phyloP scores from a whole-genome alignment of 2,113 vertebrate species.

The Myiozetetes cayanensis region DNA sequence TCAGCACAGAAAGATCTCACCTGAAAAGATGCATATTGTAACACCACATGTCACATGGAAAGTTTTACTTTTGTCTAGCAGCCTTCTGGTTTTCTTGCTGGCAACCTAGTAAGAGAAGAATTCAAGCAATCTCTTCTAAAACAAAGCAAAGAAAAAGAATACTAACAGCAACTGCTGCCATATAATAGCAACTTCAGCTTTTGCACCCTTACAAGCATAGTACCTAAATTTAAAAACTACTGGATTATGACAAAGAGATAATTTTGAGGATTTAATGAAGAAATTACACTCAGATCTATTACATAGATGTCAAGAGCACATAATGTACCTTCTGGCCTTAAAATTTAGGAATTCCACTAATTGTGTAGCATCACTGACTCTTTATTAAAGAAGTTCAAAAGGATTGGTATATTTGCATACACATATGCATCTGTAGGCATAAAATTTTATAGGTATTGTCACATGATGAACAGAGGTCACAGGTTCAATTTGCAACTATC shows the following conservation, averaged over 20 bases:
- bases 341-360: not conserved
- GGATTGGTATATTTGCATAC: not conserved
- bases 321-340: not conserved
- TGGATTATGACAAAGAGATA: not conserved
- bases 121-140: conserved; percentile 2
- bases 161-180: not conserved
- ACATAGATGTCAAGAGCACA: not conserved
- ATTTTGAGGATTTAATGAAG: not conserved
- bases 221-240: not conserved
- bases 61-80: conserved; percentile 90
- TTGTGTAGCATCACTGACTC: not conserved
- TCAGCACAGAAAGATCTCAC: conserved; percentile 64
- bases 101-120: conserved; percentile 79
- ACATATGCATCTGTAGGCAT: not conserved
- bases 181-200: not conserved
- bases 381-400: not conserved
- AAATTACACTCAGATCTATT: not conserved
- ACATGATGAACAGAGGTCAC: not conserved
- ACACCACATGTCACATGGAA: conserved; percentile 89
- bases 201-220: not conserved
- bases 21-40: conserved; percentile 90
- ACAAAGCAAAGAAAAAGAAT: not conserved
- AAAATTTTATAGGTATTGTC: not conserved
- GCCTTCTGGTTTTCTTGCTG: conserved; percentile 85
- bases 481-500: not conserved